A percentile compares a stretch with the other conserved stretches of the same genome.
Evolutionary conservation across 2,888 invertebrate species (phyloP).

Genomic region (Chrysolina americana): DNA sequence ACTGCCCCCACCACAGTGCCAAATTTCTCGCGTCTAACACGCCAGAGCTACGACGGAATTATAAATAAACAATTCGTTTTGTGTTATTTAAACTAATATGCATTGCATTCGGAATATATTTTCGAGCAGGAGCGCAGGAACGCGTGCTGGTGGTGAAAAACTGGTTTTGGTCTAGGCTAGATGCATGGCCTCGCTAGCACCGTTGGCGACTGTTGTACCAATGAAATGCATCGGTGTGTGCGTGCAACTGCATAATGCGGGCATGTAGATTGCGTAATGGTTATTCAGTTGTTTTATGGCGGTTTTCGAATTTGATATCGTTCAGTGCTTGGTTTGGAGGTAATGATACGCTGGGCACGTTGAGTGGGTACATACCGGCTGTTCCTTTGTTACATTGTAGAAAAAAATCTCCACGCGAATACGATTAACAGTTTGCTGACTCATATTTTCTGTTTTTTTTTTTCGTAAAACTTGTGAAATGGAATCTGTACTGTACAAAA

Average conservation of each 20-base stretch:
- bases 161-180: slow-evolving; percentile 40
- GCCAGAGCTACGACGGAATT: slow-evolving; percentile 50
- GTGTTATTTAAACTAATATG: slow-evolving; percentile 69
- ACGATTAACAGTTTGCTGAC: no score
- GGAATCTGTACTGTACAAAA: no score
- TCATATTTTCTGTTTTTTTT: no score
- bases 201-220: slow-evolving; percentile 23
- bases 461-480: no score
- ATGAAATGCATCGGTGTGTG: slow-evolving; percentile 22
- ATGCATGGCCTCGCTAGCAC: slow-evolving; percentile 13
- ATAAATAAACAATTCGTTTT: slow-evolving; percentile 67
- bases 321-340: not conserved
- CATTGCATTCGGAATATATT: slow-evolving; percentile 70
- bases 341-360: not conserved
- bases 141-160: slow-evolving; percentile 50
- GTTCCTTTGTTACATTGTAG: no score
- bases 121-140: slow-evolving; percentile 64
- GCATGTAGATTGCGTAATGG: slow-evolving; percentile 9
- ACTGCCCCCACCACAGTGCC: slow-evolving; percentile 38
- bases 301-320: not conserved
- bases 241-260: slow-evolving; percentile 25
- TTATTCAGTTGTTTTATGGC: slow-evolving; percentile 10
- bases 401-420: no score
- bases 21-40: slow-evolving; percentile 25
- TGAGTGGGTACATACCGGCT: not conserved